Conservation (phyloP, 2,888 invertebrate genomes). For the Gymnosoma rotundatum region DNA sequence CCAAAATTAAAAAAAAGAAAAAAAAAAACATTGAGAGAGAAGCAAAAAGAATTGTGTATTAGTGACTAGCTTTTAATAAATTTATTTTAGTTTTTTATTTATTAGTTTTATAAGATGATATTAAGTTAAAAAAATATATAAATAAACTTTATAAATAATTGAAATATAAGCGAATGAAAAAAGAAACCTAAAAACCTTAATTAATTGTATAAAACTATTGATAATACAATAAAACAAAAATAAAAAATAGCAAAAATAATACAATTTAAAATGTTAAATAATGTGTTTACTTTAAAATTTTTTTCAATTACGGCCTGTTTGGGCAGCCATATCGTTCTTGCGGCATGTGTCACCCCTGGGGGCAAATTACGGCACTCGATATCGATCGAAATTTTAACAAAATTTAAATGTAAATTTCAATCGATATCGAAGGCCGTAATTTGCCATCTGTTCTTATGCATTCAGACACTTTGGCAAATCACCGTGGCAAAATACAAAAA, state of each 20-base stretch:
- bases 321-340: too few relatives aligned
- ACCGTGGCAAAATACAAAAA: too few relatives aligned
- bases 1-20: conserved; percentile 23
- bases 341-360: too few relatives aligned
- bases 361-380: too few relatives aligned
- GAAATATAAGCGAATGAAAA: conserved; percentile 12
- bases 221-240: conserved; percentile 53
- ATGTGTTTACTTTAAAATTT: background rate
- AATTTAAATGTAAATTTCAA: too few relatives aligned
- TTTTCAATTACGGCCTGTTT: too few relatives aligned
- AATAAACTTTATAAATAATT: conserved; percentile 35
- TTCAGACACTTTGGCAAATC: too few relatives aligned
- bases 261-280: conserved; percentile 23
- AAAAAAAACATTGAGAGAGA: conserved; percentile 59
- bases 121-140: conserved; percentile 50
- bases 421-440: too few relatives aligned
- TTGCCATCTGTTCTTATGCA: too few relatives aligned
- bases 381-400: too few relatives aligned
- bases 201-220: conserved; percentile 53
- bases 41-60: conserved; percentile 71
- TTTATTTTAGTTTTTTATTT: conserved; percentile 59
- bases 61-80: conserved; percentile 66
- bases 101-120: conserved; percentile 67
- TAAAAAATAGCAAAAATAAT: conserved; percentile 54
- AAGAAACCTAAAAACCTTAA: background rate